phyloP scores from a whole-genome alignment of 2,888 invertebrate species.

The Coecobrya sp. region DNA sequence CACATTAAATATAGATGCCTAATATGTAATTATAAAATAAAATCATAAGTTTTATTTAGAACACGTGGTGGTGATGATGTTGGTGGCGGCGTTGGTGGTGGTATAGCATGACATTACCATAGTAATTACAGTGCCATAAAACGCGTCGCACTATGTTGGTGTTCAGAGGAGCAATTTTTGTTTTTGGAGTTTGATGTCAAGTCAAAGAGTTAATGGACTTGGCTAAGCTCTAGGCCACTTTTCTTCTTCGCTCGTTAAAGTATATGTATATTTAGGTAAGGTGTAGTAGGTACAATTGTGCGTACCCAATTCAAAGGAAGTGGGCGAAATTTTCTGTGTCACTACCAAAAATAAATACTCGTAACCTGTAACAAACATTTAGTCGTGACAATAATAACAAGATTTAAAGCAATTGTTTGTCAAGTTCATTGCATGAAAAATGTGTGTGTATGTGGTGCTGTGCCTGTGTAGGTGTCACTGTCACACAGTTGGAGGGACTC shows the following conservation, averaged over 20 bases:
- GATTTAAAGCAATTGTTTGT: conserved; percentile 22
- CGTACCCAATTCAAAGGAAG: conserved; percentile 60
- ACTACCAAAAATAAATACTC: conserved; percentile 5
- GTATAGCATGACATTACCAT: no score
- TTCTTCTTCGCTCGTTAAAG: neutral
- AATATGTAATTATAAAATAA: neutral
- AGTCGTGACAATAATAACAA: neutral
- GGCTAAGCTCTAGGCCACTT: conserved; percentile 67
- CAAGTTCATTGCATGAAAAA: conserved; percentile 34
- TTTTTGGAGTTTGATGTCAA: neutral
- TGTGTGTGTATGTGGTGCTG: neutral
- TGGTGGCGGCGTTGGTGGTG: no score
- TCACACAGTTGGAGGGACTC: neutral
- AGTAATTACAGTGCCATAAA: no score
- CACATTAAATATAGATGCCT: neutral
- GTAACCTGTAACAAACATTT: neutral
- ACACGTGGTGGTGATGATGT: neutral
- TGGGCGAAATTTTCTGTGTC: conserved; percentile 31
- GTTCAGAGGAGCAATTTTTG: neutral
- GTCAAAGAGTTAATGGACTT: conserved; percentile 66
- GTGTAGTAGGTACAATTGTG: neutral
- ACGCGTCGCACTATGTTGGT: neutral
- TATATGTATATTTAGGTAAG: neutral
- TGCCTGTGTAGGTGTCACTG: no score
- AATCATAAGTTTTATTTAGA: neutral